Evolutionary conservation across 1,140 invertebrate genomes (phyloP).

Genomic region (Riptortus pedestris): DNA sequence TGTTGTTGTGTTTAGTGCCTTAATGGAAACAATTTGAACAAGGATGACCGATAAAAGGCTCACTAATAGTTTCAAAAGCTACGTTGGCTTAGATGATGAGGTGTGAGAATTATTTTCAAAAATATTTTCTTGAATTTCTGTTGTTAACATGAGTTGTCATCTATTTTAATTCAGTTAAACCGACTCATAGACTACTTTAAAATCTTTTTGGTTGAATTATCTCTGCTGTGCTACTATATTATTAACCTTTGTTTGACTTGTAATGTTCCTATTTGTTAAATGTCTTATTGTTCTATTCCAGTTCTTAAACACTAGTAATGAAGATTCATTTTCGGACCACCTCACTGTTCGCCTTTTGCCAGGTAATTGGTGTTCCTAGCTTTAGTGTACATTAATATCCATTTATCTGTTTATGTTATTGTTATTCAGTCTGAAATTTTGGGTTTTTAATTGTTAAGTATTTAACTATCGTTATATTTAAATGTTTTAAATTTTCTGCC

Average conservation of each 20-base stretch:
- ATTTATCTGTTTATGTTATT: conserved; percentile 1
- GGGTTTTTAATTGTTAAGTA: background rate
- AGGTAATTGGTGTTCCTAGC: conserved; percentile 34
- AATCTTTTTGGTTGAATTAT: too few species aligned
- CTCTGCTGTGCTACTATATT: too few species aligned
- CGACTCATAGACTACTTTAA: too few species aligned
- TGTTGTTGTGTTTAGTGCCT: too few species aligned
- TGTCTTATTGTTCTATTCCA: conserved; percentile 30
- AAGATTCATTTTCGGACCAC: conserved; percentile 34
- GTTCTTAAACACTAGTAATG: conserved; percentile 33
- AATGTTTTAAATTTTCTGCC: too few species aligned
- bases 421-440: background rate
- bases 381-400: conserved; percentile 3
- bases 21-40: too few species aligned
- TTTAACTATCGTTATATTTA: too few species aligned
- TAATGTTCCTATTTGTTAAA: too few species aligned
- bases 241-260: too few species aligned
- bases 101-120: background rate
- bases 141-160: too few species aligned
- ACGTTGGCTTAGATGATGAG: conserved; percentile 28
- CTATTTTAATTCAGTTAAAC: too few species aligned
- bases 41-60: conserved; percentile 26
- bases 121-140: too few species aligned
- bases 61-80: conserved; percentile 29
- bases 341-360: conserved; percentile 36